phyloP scores from a whole-genome alignment of 2,888 invertebrate species.

The Coleophora flavipennella region DNA sequence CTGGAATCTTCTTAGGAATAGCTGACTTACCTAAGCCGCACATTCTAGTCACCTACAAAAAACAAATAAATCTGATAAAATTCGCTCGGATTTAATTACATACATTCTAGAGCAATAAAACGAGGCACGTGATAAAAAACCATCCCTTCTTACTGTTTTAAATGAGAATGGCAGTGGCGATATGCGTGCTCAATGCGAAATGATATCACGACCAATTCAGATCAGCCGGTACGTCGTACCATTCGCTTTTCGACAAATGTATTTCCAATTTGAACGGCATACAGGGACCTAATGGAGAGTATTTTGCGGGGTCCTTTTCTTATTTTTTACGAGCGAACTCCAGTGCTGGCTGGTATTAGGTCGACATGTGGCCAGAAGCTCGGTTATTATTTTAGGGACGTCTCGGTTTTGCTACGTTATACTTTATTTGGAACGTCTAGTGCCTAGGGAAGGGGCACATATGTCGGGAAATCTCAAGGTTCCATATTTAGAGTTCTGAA shows the following conservation, averaged over 20 bases:
- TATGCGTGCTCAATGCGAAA: slow-evolving; percentile 3
- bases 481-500: too few species aligned
- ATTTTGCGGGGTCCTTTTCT: slow-evolving; percentile 59
- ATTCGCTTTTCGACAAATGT: slow-evolving; percentile 44
- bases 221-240: slow-evolving; percentile 22
- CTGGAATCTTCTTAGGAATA: too few species aligned
- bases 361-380: slow-evolving; percentile 55
- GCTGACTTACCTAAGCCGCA: too few species aligned
- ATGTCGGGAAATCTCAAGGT: too few species aligned
- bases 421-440: slow-evolving; percentile 31
- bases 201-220: slow-evolving; percentile 13
- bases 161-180: neutral
- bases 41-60: too few species aligned
- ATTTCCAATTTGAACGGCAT: slow-evolving; percentile 51
- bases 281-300: slow-evolving; percentile 54
- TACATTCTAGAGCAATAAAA: neutral
- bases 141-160: neutral
- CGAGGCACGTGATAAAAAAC: neutral
- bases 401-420: slow-evolving; percentile 27
- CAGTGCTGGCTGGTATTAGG: slow-evolving; percentile 43
- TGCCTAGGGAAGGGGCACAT: too few species aligned
- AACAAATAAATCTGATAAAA: too few species aligned
- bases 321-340: slow-evolving; percentile 58
- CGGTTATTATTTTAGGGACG: slow-evolving; percentile 52
- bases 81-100: neutral